phyloP scores from a whole-genome alignment of 2,113 vertebrate species.

The Corvus cornix region DNA sequence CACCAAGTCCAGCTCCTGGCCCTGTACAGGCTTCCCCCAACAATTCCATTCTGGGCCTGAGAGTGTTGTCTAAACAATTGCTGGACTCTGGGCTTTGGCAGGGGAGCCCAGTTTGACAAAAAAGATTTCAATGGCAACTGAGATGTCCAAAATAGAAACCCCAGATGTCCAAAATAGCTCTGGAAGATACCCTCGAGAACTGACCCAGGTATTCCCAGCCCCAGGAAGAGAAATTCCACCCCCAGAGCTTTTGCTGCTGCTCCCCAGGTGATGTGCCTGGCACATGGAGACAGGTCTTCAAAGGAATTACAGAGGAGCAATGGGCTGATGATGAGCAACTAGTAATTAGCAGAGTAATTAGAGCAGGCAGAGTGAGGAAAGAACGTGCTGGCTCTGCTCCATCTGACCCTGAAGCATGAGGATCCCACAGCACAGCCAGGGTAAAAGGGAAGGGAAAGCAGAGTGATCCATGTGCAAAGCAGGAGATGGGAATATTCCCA shows the following conservation, averaged over 20 bases:
- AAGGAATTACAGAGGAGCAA: not conserved
- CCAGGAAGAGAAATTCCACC: not conserved
- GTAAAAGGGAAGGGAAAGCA: not conserved
- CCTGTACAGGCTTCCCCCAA: not conserved
- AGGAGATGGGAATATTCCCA: not conserved
- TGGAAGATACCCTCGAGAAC: not conserved
- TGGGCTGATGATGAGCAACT: not conserved
- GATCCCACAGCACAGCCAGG: not conserved
- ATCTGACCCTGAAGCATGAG: not conserved
- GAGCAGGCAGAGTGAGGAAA: not conserved
- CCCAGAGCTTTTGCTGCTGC: not conserved
- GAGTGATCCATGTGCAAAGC: not conserved
- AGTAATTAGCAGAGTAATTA: not conserved
- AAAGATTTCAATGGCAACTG: rapidly evolving
- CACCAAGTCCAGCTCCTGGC: not conserved
- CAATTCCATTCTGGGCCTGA: not conserved
- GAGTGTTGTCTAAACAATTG: not conserved
- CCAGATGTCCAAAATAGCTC: not conserved
- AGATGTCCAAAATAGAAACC: not conserved
- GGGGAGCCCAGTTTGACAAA: not conserved
- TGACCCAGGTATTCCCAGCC: not conserved
- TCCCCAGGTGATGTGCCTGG: not conserved
- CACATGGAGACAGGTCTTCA: not conserved
- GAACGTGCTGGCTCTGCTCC: not conserved
- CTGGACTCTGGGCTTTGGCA: not conserved